These are phyloP conservation scores for Brassicogethes aeneus DNA, from an alignment of 2,888 invertebrate genomes.

Conservation along the genomic window DNA sequence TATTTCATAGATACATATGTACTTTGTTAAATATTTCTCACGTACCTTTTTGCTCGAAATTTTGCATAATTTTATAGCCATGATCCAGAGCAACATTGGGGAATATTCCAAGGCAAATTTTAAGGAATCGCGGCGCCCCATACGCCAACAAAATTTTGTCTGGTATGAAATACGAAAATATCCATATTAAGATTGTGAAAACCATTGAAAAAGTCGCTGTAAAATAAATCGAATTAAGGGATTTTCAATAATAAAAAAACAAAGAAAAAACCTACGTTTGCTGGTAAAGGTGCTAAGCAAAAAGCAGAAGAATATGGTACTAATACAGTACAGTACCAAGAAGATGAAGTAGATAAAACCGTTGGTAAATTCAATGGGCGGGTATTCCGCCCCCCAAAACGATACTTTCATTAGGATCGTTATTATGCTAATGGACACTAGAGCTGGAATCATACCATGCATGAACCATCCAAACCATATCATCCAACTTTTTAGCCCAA, in stretches of 20 bases:
- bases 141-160: not conserved
- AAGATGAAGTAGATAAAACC: constrained; percentile 59
- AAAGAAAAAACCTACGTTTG: constrained; percentile 49
- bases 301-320: constrained; percentile 67
- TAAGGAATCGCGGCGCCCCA: not conserved
- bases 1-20: not conserved
- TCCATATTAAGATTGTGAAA: constrained; percentile 33
- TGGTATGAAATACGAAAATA: constrained; percentile 32
- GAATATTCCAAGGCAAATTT: constrained; percentile 16
- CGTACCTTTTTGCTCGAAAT: constrained; percentile 34
- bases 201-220: constrained; percentile 33
- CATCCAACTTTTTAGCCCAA: constrained; percentile 76
- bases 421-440: constrained; percentile 51
- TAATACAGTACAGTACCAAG: constrained; percentile 58
- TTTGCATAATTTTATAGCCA: constrained; percentile 31
- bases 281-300: constrained; percentile 69
- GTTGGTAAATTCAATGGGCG: constrained; percentile 61
- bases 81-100: constrained; percentile 35
- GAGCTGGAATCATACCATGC: constrained; percentile 61
- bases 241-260: not conserved
- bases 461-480: constrained; percentile 84
- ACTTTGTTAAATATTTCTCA: not conserved
- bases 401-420: constrained; percentile 51
- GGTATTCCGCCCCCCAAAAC: constrained; percentile 37
- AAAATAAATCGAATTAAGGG: constrained; percentile 13